These are phyloP conservation scores for Crocuta crocuta DNA, from an alignment of 2,113 vertebrate genomes.

Conservation along the genomic window DNA sequence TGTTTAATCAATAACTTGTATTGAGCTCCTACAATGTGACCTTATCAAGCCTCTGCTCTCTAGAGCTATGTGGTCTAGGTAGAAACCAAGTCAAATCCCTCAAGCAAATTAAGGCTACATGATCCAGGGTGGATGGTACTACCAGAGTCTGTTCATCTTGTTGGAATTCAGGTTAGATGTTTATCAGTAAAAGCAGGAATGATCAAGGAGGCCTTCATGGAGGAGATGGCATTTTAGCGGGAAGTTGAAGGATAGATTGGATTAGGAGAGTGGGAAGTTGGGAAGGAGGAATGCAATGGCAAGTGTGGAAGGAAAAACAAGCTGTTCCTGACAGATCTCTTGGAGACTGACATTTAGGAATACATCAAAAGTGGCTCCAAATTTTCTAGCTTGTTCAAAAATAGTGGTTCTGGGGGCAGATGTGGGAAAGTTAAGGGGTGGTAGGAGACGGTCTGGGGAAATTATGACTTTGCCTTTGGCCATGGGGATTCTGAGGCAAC, in stretches of 20 bases:
- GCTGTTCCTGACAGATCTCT: not conserved
- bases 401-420: constrained; percentile 11
- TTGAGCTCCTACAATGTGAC: not conserved
- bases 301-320: not conserved
- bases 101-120: not conserved
- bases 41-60: not conserved
- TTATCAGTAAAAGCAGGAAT: not conserved
- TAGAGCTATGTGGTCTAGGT: not conserved
- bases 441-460: not conserved
- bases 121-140: not conserved
- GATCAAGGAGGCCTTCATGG: not conserved
- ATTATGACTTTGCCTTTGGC: not conserved
- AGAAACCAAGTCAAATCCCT: not conserved
- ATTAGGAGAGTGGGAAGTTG: not conserved
- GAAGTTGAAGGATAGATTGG: not conserved
- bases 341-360: not conserved
- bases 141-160: not conserved
- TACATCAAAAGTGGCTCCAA: not conserved
- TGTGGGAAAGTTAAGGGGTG: not conserved
- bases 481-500: not conserved
- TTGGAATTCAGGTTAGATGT: not conserved
- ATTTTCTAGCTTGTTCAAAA: constrained; percentile 22
- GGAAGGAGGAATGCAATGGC: not conserved
- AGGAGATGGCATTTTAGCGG: not conserved
- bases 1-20: not conserved